Base-by-base conservation (phyloP, 2,888 invertebrate genomes). In the Cheilosia vulpina region DNA sequence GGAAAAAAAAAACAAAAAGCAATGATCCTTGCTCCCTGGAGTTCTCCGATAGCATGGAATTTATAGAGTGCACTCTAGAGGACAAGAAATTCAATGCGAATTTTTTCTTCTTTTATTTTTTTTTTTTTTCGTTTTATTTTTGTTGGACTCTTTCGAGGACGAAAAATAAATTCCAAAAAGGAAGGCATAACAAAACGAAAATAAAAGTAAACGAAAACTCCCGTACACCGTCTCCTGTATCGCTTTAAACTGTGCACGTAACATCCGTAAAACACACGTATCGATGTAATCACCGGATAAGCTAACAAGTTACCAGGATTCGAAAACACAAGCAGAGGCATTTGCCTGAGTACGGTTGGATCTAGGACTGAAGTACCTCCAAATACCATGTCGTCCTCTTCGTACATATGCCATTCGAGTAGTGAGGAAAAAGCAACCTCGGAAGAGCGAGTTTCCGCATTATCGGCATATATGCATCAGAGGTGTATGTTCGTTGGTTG, bases 271-370 rank as follows among this genome's bases (percentile, higher is more conserved):
- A 85, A 85, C 85, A 85, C 85, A 85, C 85, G 85, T 85, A 85
- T 85, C 85, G 91, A 91, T 91, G 91, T 91, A 91, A 91, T 91
- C 91, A 90, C 91, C 91, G 90, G 90, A 91, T 91, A 91, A 91
- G 91, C 91, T 91, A 91, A 91, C 91, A 91, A 91, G 91, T 91
- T 91, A 90, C 90, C 90, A 90, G 90, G 90, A 91, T 91, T 91
- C 76, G 68, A 85, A 81, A 85, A 81, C 85, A 85, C 85, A 81
- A 77, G 72, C 72, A 38, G 38, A 71, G 72, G 72, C 58, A 85
- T 80, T 80, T 75, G 62, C 80, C 60, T 60, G 38, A 38, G 47
- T 75, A 17, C 34, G 27, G 47, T 65, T 17, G 34, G 53, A 52
- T 24, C 57, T 58, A 7, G 53, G 43, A 24, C 17, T 19, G 55